These are phyloP conservation scores for Porphyrio hochstetteri DNA, from an alignment of 2,113 vertebrate species.

Conservation along the genomic window DNA sequence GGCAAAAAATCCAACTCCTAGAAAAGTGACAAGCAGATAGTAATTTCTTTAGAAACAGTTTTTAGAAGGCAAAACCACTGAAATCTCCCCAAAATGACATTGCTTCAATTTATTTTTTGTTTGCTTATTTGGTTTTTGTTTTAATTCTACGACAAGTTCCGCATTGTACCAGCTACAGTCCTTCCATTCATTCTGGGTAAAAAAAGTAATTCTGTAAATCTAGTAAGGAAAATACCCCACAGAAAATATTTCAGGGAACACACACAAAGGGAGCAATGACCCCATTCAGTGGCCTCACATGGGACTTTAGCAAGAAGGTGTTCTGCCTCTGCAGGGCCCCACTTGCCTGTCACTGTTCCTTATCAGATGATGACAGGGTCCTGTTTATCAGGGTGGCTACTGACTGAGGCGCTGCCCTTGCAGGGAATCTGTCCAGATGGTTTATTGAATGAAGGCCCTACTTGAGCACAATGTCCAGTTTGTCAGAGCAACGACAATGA, in stretches of 20 bases:
- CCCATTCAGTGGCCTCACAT: too few relatives aligned
- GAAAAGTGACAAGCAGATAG: not conserved
- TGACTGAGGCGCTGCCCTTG: too few relatives aligned
- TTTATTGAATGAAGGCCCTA: too few relatives aligned
- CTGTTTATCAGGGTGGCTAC: too few relatives aligned
- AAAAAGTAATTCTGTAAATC: not conserved
- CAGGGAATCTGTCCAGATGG: too few relatives aligned
- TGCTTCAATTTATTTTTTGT: too few relatives aligned
- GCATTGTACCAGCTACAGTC: not conserved
- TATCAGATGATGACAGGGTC: too few relatives aligned
- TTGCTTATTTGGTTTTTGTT: not conserved
- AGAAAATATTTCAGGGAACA: not conserved
- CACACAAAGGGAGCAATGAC: fast-evolving
- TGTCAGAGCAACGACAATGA: too few relatives aligned
- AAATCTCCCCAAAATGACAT: not conserved
- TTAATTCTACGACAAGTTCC: not conserved
- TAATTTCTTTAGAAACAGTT: not conserved
- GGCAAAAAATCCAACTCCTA: not conserved
- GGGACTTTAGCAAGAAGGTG: too few relatives aligned
- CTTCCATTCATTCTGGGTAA: not conserved
- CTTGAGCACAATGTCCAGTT: too few relatives aligned
- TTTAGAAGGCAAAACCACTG: not conserved
- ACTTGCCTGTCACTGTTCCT: too few relatives aligned
- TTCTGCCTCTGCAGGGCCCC: too few relatives aligned
- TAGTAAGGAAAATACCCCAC: not conserved